These are phyloP conservation scores for Mystacides longicornis DNA, from an alignment of 2,888 invertebrate species.

Conservation along the genomic window DNA sequence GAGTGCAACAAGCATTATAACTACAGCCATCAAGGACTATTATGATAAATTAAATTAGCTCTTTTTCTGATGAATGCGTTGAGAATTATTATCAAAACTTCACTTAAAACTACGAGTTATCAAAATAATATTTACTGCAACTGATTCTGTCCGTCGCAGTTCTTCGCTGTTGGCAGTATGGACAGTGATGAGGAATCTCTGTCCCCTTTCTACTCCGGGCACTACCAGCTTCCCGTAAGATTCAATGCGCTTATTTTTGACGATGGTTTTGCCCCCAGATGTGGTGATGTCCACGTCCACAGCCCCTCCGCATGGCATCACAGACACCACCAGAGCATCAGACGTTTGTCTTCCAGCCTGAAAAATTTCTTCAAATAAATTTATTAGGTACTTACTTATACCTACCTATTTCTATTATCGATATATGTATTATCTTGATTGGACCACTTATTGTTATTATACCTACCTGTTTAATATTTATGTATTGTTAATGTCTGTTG, in stretches of 20 bases:
- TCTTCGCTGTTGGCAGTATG: conserved; percentile 45
- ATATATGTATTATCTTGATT: neutral
- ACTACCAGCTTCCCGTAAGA: conserved; percentile 41
- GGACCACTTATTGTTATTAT: neutral
- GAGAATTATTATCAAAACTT: no score
- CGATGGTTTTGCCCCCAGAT: conserved; percentile 14
- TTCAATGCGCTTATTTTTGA: conserved; percentile 30
- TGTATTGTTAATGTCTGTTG: no score
- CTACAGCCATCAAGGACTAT: no score
- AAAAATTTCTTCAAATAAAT: conserved; percentile 13
- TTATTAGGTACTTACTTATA: neutral
- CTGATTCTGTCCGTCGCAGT: conserved; percentile 41
- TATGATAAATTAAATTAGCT: no score
- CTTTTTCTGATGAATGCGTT: no score
- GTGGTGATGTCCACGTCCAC: conserved; percentile 41
- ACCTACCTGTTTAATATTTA: no score
- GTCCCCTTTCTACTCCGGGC: conserved; percentile 34
- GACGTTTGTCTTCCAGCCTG: conserved; percentile 30
- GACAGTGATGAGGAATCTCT: conserved; percentile 45
- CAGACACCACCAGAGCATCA: conserved; percentile 34
- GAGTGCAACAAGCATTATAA: no score
- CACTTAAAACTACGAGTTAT: no score
- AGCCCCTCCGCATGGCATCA: conserved; percentile 50
- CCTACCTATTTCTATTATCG: neutral
- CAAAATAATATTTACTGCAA: conserved; percentile 38